Evolutionary conservation across 2,797 vertebrate species (phyloP).

Genomic region (Arctocebus calabarensis): DNA sequence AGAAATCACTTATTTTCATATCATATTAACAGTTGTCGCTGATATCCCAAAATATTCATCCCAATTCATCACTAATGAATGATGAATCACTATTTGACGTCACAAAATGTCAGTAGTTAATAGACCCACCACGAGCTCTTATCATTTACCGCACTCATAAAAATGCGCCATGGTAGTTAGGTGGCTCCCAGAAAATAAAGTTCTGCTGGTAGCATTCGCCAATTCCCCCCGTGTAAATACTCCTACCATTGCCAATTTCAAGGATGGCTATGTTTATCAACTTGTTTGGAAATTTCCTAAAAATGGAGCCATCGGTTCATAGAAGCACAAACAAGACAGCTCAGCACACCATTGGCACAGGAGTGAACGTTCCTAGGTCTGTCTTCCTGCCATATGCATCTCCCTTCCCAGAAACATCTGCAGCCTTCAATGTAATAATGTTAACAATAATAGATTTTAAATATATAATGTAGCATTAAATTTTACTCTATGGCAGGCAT

Average conservation of each 20-base stretch:
- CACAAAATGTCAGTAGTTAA: neutral
- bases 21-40: neutral
- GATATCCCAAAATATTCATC: conserved; percentile 15
- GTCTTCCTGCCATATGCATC: no score
- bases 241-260: neutral
- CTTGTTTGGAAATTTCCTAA: conserved; percentile 40
- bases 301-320: neutral
- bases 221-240: neutral
- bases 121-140: neutral
- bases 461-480: neutral
- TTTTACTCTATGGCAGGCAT: neutral
- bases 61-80: neutral
- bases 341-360: neutral
- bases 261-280: conserved; percentile 27
- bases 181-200: neutral
- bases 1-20: conserved; percentile 16
- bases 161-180: neutral
- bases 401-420: neutral
- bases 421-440: neutral
- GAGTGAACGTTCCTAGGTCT: neutral
- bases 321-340: neutral
- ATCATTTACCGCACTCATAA: neutral
- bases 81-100: no score
- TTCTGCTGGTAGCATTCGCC: neutral
- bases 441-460: conserved; percentile 8